Evolutionary conservation across 2,888 invertebrate genomes (phyloP).

Genomic region (Caprella mutica): DNA sequence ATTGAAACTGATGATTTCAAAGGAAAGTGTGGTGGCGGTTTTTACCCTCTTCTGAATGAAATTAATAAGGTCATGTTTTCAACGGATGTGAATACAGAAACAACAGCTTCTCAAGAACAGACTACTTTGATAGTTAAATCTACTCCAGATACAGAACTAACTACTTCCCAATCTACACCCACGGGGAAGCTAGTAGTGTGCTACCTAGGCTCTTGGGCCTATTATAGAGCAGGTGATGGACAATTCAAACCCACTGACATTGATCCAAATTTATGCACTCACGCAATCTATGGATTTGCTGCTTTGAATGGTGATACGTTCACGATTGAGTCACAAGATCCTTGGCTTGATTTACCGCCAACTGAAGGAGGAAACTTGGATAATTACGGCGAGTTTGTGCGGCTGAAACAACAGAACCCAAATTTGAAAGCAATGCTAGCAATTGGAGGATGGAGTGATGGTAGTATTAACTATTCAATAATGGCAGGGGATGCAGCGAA

Average conservation of each 20-base stretch:
- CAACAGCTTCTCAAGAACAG: too few relatives aligned
- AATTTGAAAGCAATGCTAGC: slow-evolving; percentile 57
- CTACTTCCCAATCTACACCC: too few relatives aligned
- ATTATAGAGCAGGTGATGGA: slow-evolving; percentile 52
- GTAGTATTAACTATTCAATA: slow-evolving; percentile 41
- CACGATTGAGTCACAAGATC: slow-evolving; percentile 35
- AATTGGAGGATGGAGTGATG: slow-evolving; percentile 47
- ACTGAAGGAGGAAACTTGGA: slow-evolving; percentile 14
- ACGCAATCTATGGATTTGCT: slow-evolving; percentile 60
- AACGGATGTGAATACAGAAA: too few relatives aligned
- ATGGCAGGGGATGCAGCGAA: slow-evolving; percentile 41
- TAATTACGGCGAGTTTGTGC: slow-evolving; percentile 29
- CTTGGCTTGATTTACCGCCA: slow-evolving; percentile 18
- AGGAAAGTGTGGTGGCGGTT: slow-evolving; percentile 52
- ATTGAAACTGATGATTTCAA: slow-evolving; percentile 77
- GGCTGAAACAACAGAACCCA: slow-evolving; percentile 36
- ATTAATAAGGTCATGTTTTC: slow-evolving; percentile 52
- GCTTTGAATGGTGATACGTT: slow-evolving; percentile 49
- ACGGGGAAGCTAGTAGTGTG: too few relatives aligned
- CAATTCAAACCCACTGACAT: slow-evolving; percentile 55
- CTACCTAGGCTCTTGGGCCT: slow-evolving; percentile 28
- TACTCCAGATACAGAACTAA: too few relatives aligned
- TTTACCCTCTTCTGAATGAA: slow-evolving; percentile 59
- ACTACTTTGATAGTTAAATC: too few relatives aligned
- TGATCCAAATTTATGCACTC: slow-evolving; percentile 58